phyloP scores from a whole-genome alignment of 2,113 vertebrate genomes.

The Craseonycteris thonglongyai region DNA sequence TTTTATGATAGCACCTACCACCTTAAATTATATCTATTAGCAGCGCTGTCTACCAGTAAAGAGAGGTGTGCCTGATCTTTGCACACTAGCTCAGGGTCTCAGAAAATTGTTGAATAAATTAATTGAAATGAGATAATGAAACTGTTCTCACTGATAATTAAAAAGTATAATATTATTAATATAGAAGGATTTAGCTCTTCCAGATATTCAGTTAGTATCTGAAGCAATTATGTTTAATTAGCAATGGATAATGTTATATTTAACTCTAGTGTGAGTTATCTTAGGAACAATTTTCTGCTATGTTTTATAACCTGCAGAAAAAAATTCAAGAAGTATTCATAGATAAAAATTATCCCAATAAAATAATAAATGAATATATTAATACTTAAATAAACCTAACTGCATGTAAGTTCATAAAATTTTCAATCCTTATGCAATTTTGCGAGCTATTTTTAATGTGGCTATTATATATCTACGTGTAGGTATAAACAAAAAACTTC shows the following conservation, averaged over 20 bases:
- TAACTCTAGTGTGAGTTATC: neutral
- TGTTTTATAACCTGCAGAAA: neutral
- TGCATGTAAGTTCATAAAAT: neutral
- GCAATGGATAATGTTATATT: neutral
- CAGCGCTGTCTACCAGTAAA: neutral
- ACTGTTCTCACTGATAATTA: neutral
- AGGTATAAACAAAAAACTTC: neutral
- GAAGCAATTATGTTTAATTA: neutral
- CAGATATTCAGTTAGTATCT: neutral
- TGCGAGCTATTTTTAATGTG: neutral
- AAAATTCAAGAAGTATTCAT: neutral
- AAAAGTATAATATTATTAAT: neutral
- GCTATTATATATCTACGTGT: neutral
- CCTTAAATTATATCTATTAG: neutral
- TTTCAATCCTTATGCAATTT: neutral
- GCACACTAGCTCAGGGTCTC: neutral
- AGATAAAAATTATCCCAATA: neutral
- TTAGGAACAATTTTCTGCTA: neutral
- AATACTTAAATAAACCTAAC: neutral
- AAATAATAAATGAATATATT: neutral
- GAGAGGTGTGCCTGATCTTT: neutral
- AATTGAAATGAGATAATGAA: neutral
- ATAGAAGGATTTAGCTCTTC: neutral
- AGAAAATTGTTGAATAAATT: neutral
- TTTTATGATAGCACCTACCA: neutral